Percentiles rank a stretch among this genome's conserved stretches.
Conservation (phyloP, 64 coral and sea anemone genomes). For the Stichodactyla mertensii region DNA sequence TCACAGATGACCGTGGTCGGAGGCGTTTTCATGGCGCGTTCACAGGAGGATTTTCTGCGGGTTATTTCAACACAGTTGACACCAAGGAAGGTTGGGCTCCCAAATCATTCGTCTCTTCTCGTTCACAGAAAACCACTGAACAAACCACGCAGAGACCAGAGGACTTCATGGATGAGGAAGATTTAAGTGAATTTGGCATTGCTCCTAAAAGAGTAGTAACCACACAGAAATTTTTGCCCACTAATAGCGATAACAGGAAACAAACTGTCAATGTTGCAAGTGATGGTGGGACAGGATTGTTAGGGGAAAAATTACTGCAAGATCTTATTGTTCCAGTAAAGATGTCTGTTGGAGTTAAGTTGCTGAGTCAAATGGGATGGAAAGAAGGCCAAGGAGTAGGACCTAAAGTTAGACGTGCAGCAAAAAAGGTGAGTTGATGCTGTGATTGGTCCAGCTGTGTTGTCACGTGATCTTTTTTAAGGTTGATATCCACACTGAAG, state of each 20-base stretch:
- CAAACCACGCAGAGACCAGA: conserved; percentile 67
- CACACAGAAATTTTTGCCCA: conserved; percentile 60
- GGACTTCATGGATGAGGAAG: conserved; percentile 99
- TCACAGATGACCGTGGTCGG: conserved; percentile 84
- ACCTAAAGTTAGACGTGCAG: conserved; percentile 65
- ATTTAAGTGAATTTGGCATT: conserved; percentile 93
- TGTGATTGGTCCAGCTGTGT: too few relatives aligned
- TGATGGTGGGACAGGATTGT: conserved; percentile 7
- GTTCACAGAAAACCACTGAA: conserved; percentile 50
- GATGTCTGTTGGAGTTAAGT: conserved; percentile 77
- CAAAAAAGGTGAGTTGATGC: conserved; percentile 60
- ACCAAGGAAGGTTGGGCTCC: conserved; percentile 96
- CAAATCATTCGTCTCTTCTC: conserved; percentile 77
- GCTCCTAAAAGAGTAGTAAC: conserved; percentile 79
- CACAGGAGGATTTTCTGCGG: conserved; percentile 94
- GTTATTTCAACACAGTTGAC: conserved; percentile 97
- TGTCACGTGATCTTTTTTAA: too few relatives aligned
- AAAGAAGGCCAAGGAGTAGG: conserved; percentile 96
- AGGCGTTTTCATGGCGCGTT: conserved; percentile 99
- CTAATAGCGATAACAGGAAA: conserved; percentile 3
- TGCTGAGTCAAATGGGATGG: conserved; percentile 97
- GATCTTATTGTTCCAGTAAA: conserved; percentile 74
- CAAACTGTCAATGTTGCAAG: background rate
- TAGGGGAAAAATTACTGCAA: conserved; percentile 41
- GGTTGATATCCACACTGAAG: too few relatives aligned